Conservation (phyloP, 2,888 invertebrate genomes). For the Papilio gigon region DNA sequence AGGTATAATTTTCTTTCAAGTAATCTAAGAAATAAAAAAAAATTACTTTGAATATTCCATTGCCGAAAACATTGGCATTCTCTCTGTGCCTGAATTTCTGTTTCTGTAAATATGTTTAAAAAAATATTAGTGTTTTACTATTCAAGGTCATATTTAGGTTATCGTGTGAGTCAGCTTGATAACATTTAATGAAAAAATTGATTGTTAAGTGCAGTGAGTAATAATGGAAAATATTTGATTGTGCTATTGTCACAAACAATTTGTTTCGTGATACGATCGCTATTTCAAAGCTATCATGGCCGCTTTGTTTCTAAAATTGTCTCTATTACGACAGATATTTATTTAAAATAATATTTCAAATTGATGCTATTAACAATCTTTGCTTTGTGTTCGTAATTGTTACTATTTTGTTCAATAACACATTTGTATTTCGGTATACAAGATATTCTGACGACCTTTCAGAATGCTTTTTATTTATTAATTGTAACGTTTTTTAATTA, state of each 20-base stretch:
- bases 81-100: too few species aligned
- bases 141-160: background rate
- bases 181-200: background rate
- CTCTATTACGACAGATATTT: background rate
- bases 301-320: background rate
- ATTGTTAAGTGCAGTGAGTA: constrained; percentile 3
- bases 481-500: too few species aligned
- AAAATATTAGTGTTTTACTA: too few species aligned
- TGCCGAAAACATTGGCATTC: too few species aligned
- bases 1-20: background rate
- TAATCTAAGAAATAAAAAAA: background rate
- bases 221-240: constrained; percentile 7
- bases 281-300: background rate
- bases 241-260: constrained; percentile 9
- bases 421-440: too few species aligned
- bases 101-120: too few species aligned
- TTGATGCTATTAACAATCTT: background rate
- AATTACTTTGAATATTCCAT: background rate
- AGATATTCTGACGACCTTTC: too few species aligned
- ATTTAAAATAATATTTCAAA: background rate
- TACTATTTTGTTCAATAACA: constrained; percentile 54
- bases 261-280: constrained; percentile 10
- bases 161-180: background rate
- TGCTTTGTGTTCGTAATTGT: constrained; percentile 44
- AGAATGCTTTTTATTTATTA: background rate